A percentile compares a stretch with the other conserved stretches of the same genome.
Conservation (phyloP, 2,888 invertebrate species). For the Tortricodes alternella region DNA sequence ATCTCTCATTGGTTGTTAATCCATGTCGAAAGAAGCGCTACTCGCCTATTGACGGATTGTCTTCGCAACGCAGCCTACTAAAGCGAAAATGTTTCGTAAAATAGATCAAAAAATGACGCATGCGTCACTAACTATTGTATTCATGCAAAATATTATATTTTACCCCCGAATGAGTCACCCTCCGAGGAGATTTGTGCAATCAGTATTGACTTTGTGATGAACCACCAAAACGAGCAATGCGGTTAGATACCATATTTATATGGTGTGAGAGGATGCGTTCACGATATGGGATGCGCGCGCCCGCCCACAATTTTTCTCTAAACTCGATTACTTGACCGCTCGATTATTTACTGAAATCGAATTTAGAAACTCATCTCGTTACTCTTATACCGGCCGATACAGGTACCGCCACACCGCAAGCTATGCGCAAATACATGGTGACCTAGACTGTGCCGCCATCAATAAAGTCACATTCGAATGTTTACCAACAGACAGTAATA, state of each 20-base stretch:
- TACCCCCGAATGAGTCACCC: conserved; percentile 74
- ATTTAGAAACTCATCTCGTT: conserved; percentile 71
- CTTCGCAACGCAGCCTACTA: conserved; percentile 18
- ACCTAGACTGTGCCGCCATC: conserved; percentile 11
- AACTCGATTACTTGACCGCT: conserved; percentile 78
- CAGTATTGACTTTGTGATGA: conserved; percentile 22
- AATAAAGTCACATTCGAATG: conserved; percentile 28
- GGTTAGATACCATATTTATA: conserved; percentile 52
- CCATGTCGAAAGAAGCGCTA: conserved; percentile 33
- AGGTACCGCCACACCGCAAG: not conserved
- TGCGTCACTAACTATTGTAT: conserved; percentile 44
- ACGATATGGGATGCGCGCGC: conserved; percentile 69
- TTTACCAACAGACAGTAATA: conserved; percentile 32
- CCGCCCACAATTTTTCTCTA: conserved; percentile 77
- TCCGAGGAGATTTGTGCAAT: conserved; percentile 55
- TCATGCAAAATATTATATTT: conserved; percentile 59
- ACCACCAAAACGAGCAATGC: conserved; percentile 44
- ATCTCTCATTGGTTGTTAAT: conserved; percentile 62
- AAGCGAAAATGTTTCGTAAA: conserved; percentile 18
- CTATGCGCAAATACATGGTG: not conserved
- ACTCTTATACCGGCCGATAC: conserved; percentile 34
- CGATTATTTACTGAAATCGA: conserved; percentile 80
- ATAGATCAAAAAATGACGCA: conserved; percentile 36
- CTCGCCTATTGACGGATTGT: conserved; percentile 44
- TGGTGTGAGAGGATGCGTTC: conserved; percentile 70